These are phyloP conservation scores for Thamnophis elegans DNA, from an alignment of 2,797 vertebrate genomes.

Conservation along the genomic window DNA sequence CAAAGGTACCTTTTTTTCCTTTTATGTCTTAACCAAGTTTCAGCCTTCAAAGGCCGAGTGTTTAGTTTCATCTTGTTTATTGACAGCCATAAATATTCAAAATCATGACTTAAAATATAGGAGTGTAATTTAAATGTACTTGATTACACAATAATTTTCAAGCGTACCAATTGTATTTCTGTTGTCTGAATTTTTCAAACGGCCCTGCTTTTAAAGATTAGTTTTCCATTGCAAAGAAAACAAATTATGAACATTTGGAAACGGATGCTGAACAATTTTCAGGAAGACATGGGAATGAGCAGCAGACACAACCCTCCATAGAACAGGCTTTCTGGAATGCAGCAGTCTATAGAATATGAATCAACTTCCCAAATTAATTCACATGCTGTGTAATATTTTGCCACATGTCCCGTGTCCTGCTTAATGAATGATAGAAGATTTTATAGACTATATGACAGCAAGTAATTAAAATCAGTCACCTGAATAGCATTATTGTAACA, in stretches of 20 bases:
- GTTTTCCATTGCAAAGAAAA: background rate
- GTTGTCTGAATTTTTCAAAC: background rate
- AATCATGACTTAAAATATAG: background rate
- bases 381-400: constrained; percentile 1
- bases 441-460: background rate
- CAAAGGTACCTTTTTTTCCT: background rate
- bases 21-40: background rate
- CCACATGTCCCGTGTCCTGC: constrained; percentile 10
- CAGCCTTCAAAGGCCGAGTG: background rate
- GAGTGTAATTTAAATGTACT: background rate
- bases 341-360: constrained; percentile 6
- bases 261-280: background rate
- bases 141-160: background rate
- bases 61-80: background rate
- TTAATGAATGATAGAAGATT: constrained; percentile 3
- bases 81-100: constrained; percentile 5
- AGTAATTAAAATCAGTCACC: constrained; percentile 9
- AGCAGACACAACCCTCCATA: background rate
- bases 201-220: background rate
- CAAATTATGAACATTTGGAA: background rate
- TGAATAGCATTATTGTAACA: background rate
- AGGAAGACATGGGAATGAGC: background rate
- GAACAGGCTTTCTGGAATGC: constrained; percentile 1
- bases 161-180: background rate
- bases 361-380: background rate